Base-by-base conservation (phyloP, 1,140 invertebrate genomes). In the Drosophila micromelanica region DNA sequence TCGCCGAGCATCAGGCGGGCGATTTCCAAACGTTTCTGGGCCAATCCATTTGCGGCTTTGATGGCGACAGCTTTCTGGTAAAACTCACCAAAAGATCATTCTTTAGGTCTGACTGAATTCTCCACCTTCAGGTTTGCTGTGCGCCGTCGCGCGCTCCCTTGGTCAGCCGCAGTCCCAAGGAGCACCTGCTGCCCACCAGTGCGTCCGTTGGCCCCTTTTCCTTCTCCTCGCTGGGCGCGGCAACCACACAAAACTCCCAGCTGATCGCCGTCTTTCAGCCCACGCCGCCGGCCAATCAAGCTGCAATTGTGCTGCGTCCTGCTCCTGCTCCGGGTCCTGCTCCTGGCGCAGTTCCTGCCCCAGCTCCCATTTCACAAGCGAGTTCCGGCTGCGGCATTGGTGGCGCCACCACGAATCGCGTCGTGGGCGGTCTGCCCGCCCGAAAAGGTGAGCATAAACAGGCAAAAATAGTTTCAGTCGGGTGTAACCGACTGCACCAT, bases 41-140 rank as follows among this genome's bases (percentile, higher is more conserved):
- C 8, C 85, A 85, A 40, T 94, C 93, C 0, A 79, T 94, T 8
- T 95, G 95, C 72, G 93, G 93, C 0, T 94, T 92, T 52, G 91
- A 93, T 35, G 92, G 92, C 13, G 65, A 49, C 3, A 91, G 92
- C 60, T 94, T 94, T 12, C 87, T 93, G 72, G 91, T 92, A 78
- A 80, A 23, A 5, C 9, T 7, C 1, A 35, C 3, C 20, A 23
- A 23, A 1, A 17, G 2, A 17, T 3, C 20, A 23, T 23, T 23
- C 30, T 38, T 15, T 12, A 35, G 12, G 13, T 23, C n/a, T 48
- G 11, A 43, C 42, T 11, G 11, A 11, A 6, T 54, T 3, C 27
- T 6, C 27, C 5, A 27, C 27, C 27, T 32, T 0, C 35, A 87
- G 82, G 79, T 87, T 3, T 87, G 82, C 23, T 87, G 82, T 54